Conservation (phyloP, 2,113 vertebrate species). For the Spermophilus dauricus region DNA sequence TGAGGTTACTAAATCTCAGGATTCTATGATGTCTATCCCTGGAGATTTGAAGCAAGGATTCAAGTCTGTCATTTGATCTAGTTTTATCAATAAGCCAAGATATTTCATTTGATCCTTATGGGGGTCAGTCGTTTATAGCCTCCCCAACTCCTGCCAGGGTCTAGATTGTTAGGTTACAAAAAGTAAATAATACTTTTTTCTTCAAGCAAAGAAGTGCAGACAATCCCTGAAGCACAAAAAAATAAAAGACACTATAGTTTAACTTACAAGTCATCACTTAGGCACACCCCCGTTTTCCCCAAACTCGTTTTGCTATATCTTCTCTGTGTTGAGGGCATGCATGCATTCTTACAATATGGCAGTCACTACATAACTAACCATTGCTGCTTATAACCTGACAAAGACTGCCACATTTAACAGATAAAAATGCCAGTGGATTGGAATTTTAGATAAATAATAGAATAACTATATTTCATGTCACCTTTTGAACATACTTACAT, state of each 20-base stretch:
- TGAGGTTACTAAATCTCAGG: neutral
- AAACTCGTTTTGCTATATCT: rapidly evolving
- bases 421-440: neutral
- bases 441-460: neutral
- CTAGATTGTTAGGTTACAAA: neutral
- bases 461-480: neutral
- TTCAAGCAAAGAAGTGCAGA: neutral
- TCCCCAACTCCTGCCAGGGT: neutral
- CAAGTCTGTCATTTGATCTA: neutral
- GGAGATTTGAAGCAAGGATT: neutral
- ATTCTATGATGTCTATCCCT: neutral
- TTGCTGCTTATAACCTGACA: neutral
- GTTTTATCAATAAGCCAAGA: neutral
- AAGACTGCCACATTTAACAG: neutral
- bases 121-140: neutral
- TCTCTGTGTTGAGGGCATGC: neutral
- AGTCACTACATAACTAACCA: neutral
- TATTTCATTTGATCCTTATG: neutral
- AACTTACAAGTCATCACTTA: no score
- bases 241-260: neutral
- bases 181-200: neutral
- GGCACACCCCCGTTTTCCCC: rapidly evolving
- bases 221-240: neutral
- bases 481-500: neutral
- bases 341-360: neutral